Evolutionary conservation across 2,113 vertebrate species (phyloP).

Genomic region (Pelvicachromis taeniatus): DNA sequence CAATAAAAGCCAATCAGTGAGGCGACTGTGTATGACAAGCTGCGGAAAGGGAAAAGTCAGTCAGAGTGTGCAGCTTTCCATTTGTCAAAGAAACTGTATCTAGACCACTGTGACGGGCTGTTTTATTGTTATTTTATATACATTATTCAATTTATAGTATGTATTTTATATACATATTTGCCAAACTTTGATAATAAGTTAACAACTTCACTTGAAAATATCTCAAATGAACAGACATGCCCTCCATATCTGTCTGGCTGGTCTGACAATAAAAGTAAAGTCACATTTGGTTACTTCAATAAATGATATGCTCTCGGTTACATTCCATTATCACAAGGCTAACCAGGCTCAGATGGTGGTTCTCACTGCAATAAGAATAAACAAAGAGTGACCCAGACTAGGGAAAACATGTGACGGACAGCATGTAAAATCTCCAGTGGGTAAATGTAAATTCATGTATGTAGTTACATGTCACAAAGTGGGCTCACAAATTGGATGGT

Average conservation of each 20-base stretch:
- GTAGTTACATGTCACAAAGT: background rate
- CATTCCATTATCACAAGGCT: background rate
- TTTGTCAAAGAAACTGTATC: slow-evolving; percentile 2
- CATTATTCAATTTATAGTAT: background rate
- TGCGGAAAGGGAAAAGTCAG: background rate
- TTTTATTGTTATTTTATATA: background rate
- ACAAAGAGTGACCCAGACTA: background rate
- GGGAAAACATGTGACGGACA: background rate
- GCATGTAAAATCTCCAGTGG: background rate
- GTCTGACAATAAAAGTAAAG: background rate
- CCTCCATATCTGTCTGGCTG: background rate
- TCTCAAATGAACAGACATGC: background rate
- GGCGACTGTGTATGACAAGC: slow-evolving; percentile 31
- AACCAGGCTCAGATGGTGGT: background rate
- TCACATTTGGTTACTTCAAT: background rate
- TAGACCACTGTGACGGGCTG: background rate
- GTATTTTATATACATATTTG: background rate
- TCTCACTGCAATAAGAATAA: background rate
- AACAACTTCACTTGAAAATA: background rate
- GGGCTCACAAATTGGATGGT: background rate
- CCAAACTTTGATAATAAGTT: background rate
- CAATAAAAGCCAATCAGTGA: slow-evolving; percentile 42
- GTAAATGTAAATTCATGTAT: background rate
- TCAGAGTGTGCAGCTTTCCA: background rate
- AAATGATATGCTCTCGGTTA: background rate